Base-by-base conservation (phyloP, 2,797 vertebrate species). In the Falco columbarius region DNA sequence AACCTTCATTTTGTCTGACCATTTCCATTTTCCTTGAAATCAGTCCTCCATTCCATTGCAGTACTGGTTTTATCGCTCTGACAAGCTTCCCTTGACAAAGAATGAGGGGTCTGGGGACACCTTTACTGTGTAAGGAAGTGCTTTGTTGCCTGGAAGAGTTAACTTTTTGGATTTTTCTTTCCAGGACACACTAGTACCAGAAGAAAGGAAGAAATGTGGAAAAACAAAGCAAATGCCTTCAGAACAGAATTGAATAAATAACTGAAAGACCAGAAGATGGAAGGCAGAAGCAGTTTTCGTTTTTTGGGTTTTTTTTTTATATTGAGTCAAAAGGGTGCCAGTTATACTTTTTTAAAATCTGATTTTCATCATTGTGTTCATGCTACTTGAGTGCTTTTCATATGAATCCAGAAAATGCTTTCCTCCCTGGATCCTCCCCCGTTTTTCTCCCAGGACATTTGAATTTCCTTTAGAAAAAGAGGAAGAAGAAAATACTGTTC, bases 181-280 rank as follows among this genome's bases (percentile, higher is more conserved):
- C 79, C 91, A 98, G 98, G 96, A 97, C 96, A 54, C 98, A 97
- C 22, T 98, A 98, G 90, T 95, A 95, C 77, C 83, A 87, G 95
- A 96, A 94, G 90, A 96, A 90, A 40, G 38, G 94, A 96, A 95
- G 89, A 95, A 96, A 94, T 38, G 73, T 75, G 83, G 75, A 91
- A 86, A 95, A 95, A 66, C 67, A 94, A 95, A 61, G 75, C 68
- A 95, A 90, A 96, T 62, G 56, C 89, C 80, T 94, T 93, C 84
- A 95, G 88, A 95, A 88, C 83, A 85, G 90, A 92, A 95, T 77
- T 30, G 11, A 87, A 93, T 75, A 96, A 97, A 83, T 89, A 95
- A 89, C 84, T 93, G 63, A 87, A 87, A 94, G 70, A 68, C 63
- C 85, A 91, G 90, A 96, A 98, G 91, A 74, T 92, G 36, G 76